These are phyloP conservation scores for Tinamus major DNA, from an alignment of 2,797 vertebrate species.

Conservation along the genomic window DNA sequence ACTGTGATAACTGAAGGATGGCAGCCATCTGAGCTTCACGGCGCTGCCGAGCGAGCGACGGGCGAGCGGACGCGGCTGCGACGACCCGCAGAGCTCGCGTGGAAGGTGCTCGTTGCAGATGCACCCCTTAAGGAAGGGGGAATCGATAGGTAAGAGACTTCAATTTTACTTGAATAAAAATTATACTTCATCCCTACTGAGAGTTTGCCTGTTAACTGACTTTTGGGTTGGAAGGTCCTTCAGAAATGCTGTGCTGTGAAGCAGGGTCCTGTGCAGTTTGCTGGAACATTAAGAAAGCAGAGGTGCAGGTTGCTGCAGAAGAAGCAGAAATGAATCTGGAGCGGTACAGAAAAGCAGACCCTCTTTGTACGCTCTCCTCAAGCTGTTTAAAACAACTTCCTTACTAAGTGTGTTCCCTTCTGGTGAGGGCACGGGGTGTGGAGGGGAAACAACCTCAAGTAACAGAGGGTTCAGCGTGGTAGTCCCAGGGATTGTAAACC, in stretches of 20 bases:
- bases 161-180: neutral
- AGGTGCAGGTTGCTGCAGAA: neutral
- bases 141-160: neutral
- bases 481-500: neutral
- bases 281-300: rapidly evolving
- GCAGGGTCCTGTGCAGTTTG: neutral
- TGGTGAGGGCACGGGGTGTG: neutral
- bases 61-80: neutral
- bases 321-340: neutral
- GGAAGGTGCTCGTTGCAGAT: rapidly evolving
- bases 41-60: neutral
- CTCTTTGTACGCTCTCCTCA: neutral
- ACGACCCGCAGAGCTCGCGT: rapidly evolving
- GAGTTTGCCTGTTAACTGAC: neutral
- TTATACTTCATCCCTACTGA: neutral
- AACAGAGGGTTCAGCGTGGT: neutral
- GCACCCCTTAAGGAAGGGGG: neutral
- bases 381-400: neutral
- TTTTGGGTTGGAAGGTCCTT: neutral
- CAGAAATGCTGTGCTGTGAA: neutral
- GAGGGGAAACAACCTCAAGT: too few species aligned
- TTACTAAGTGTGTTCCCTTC: too few species aligned
- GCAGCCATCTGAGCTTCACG: constrained; percentile 94
- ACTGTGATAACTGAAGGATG: constrained; percentile 99
- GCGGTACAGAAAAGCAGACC: neutral